Base-by-base conservation (phyloP, 92 coral and sea anemone genomes). In the Actinernus sp. region DNA sequence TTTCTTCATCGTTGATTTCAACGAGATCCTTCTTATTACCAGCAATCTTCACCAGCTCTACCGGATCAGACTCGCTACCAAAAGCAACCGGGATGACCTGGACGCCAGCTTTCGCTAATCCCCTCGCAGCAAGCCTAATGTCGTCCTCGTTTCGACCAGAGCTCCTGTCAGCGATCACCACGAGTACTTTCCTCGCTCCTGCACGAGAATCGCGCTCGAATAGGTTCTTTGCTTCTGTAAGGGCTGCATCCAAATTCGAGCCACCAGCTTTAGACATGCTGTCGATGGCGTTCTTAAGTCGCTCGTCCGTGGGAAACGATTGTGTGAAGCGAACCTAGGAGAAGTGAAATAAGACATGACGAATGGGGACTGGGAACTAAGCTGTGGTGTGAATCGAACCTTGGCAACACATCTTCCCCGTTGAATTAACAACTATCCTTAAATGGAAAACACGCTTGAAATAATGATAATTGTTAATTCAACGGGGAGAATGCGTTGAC, bases 191-290 rank as follows among this genome's bases (percentile, higher is more conserved):
- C 44, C 80, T 90, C 17, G 88, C 87, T 29, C 74, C 47, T n/a
- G 93, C 79, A 36, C 93, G 88, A 25, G 88, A 50, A n/a, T 83
- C 85, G 2, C 46, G 81, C 29, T 74, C 78, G 55, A 90, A 93
- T 38, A 90, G 67, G 47, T 39, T 55, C 54, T 68, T 74, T 10
- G 91, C 93, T 18, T 79, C 79, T 37, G 55, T 25, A n/a, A 93
- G 58, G 20, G 89, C 97, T 8, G 66, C 73, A 28, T 68, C 67
- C 21, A 93, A 73, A 54, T 89, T 76, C 3, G 89, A 80, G 1
- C 69, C 81, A 54, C 89, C 91, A 4, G 61, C 33, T 31, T 21
- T 71, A 52, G 66, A 24, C 16, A 70, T 54, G 46, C 46, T 46
- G 56, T 17, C 32, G 56, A 70, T 58, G 28, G 23, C 28, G 31